Evolutionary conservation across 2,113 vertebrate species (phyloP).

Genomic region (Bambusicola thoracicus): DNA sequence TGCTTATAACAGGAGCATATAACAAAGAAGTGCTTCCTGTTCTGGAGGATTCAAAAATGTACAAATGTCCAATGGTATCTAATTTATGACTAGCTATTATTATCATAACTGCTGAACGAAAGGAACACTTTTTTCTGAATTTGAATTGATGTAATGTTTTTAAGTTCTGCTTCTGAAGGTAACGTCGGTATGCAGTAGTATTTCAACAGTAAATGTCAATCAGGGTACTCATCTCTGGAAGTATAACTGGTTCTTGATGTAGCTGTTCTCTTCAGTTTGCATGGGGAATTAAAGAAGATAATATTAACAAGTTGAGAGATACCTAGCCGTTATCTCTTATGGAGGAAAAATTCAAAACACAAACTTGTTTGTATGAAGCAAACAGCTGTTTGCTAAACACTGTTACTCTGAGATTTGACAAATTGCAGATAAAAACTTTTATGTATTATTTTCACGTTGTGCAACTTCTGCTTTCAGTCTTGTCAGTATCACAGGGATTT

Average conservation of each 20-base stretch:
- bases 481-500: background rate
- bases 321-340: background rate
- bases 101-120: background rate
- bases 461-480: background rate
- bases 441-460: background rate
- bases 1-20: background rate
- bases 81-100: background rate
- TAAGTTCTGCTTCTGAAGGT: background rate
- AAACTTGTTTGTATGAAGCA: background rate
- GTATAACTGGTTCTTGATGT: too few species aligned
- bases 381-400: background rate
- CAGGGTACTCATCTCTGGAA: background rate
- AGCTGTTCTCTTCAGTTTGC: background rate
- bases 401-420: background rate
- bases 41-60: background rate
- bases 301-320: background rate
- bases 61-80: background rate
- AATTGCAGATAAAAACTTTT: background rate
- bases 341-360: background rate
- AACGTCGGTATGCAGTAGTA: background rate
- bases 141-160: background rate
- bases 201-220: background rate
- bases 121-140: background rate
- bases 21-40: background rate
- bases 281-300: background rate